Conservation (phyloP, 2,797 vertebrate species). For the Acrossocheilus wenchowensis region DNA sequence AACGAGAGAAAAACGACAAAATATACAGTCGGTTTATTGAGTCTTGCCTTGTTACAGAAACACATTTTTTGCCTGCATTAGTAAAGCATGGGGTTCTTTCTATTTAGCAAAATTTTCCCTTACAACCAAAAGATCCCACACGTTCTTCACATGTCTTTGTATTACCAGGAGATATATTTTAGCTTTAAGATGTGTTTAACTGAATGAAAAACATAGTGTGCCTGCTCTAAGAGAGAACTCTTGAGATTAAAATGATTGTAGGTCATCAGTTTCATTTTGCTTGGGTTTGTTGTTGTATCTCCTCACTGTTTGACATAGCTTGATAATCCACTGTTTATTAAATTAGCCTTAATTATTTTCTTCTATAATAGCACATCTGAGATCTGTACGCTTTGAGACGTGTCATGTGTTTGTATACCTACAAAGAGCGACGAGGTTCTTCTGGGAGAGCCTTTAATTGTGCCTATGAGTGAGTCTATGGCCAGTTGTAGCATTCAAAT, state of each 20-base stretch:
- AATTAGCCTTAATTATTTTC: constrained; percentile 39
- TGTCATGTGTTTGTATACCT: constrained; percentile 12
- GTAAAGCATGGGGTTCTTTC: not conserved
- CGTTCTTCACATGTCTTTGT: constrained; percentile 16
- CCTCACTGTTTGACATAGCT: constrained; percentile 15
- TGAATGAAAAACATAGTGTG: constrained; percentile 41
- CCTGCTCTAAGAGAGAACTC: constrained; percentile 44
- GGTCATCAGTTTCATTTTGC: constrained; percentile 3
- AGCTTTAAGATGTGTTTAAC: constrained; percentile 24
- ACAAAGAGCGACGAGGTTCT: constrained; percentile 3
- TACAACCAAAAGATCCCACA: not conserved
- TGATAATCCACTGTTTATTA: constrained; percentile 26
- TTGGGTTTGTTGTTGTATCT: constrained; percentile 21
- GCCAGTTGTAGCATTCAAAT: constrained; percentile 46
- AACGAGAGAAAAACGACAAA: not conserved
- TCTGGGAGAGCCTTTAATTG: constrained; percentile 38
- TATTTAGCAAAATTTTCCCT: constrained; percentile 7
- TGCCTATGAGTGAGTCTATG: constrained; percentile 39
- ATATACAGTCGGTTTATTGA: not conserved
- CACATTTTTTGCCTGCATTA: constrained; percentile 4
- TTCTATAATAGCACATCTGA: constrained; percentile 31
- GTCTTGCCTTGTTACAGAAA: constrained; percentile 13
- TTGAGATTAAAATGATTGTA: constrained; percentile 35
- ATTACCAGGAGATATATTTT: constrained; percentile 20
- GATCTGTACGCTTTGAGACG: constrained; percentile 17